Conservation (phyloP, 2,113 vertebrate species). For the Bettongia penicillata region DNA sequence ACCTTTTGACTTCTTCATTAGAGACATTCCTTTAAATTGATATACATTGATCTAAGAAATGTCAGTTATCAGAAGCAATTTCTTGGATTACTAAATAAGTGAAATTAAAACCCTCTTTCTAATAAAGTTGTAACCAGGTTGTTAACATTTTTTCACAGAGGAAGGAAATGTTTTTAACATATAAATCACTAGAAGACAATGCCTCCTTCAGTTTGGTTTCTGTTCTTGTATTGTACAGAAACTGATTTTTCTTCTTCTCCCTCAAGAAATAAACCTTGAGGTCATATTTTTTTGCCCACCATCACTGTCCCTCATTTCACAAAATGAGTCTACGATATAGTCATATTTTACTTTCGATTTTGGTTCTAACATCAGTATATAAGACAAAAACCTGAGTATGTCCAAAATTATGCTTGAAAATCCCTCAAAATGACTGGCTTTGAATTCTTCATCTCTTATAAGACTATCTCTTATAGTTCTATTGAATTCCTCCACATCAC, state of each 20-base stretch:
- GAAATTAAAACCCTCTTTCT: not conserved
- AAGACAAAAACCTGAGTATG: too few relatives aligned
- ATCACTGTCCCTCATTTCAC: not conserved
- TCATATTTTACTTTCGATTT: not conserved
- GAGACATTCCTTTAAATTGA: not conserved
- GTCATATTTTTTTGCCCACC: not conserved
- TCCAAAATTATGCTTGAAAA: too few relatives aligned
- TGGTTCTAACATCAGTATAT: too few relatives aligned
- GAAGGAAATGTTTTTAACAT: not conserved
- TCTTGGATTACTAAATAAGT: not conserved
- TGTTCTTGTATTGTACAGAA: not conserved
- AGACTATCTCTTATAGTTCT: too few relatives aligned
- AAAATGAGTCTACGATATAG: not conserved
- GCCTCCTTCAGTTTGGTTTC: not conserved
- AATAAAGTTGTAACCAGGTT: not conserved
- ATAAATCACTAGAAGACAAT: not conserved
- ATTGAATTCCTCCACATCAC: too few relatives aligned
- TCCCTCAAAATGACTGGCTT: too few relatives aligned
- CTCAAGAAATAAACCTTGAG: not conserved
- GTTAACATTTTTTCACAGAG: not conserved
- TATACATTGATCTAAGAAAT: not conserved
- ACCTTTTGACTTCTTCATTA: not conserved
- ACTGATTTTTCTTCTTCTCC: not conserved
- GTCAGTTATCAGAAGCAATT: not conserved
- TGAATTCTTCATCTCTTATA: too few relatives aligned